These are phyloP conservation scores for Osmoderma eremita DNA, from an alignment of 2,888 invertebrate genomes.

Conservation along the genomic window DNA sequence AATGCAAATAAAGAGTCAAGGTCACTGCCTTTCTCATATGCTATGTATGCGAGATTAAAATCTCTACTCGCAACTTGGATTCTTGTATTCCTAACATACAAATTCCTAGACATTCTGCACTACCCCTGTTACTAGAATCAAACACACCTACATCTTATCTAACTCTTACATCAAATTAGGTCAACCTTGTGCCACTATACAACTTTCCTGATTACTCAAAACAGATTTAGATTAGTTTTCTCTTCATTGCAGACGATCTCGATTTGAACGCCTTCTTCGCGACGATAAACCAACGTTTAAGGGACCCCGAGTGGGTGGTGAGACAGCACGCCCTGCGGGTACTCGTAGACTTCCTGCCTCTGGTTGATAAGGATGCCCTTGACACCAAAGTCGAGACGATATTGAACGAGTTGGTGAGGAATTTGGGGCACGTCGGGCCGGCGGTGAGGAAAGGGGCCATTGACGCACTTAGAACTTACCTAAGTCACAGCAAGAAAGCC, in stretches of 20 bases:
- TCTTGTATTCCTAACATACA: too few relatives aligned
- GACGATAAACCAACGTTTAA: slow-evolving; percentile 77
- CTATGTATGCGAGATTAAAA: too few relatives aligned
- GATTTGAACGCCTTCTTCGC: slow-evolving; percentile 71
- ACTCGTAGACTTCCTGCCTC: slow-evolving; percentile 80
- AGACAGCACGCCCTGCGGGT: slow-evolving; percentile 84
- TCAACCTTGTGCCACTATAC: slow-evolving; percentile 1
- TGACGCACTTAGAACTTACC: slow-evolving; percentile 79
- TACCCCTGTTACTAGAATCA: too few relatives aligned
- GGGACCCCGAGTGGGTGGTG: slow-evolving; percentile 86
- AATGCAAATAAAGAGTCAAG: too few relatives aligned
- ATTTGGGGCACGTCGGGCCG: slow-evolving; percentile 82
- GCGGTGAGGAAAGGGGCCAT: slow-evolving; percentile 83
- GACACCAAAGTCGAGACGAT: slow-evolving; percentile 74
- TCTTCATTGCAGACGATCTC: slow-evolving; percentile 51
- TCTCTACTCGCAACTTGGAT: too few relatives aligned
- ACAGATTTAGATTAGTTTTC: slow-evolving; percentile 2
- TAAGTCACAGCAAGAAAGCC: slow-evolving; percentile 74
- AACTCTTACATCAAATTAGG: slow-evolving; percentile 10
- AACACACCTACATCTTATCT: too few relatives aligned
- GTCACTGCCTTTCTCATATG: too few relatives aligned
- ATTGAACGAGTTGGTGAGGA: slow-evolving; percentile 77
- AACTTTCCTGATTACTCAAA: background rate
- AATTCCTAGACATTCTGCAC: too few relatives aligned
- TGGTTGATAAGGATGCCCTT: slow-evolving; percentile 72